A percentile compares a stretch with the other conserved stretches of the same genome.
Evolutionary conservation across 2,797 vertebrate species (phyloP).

Genomic region (Enteromius radiatus): DNA sequence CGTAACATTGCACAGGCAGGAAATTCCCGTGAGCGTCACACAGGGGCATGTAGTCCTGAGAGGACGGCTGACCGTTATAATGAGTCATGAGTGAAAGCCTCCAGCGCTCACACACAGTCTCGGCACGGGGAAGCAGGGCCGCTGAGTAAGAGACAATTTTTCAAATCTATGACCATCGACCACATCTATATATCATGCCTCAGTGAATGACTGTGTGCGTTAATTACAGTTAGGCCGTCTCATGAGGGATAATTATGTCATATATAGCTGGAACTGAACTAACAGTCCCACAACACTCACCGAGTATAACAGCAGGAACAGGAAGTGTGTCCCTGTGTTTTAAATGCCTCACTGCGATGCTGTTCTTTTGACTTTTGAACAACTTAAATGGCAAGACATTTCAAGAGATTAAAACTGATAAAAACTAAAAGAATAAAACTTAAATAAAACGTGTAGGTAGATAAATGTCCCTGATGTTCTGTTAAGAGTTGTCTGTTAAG

Average conservation of each 20-base stretch:
- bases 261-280: constrained; percentile 38
- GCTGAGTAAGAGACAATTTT: constrained; percentile 11
- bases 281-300: constrained; percentile 1
- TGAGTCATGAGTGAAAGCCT: constrained; percentile 43
- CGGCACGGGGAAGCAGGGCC: constrained; percentile 10
- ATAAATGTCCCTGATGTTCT: not conserved
- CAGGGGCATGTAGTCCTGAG: constrained; percentile 46
- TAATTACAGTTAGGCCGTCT: constrained; percentile 23
- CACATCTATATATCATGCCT: not conserved
- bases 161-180: not conserved
- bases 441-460: not conserved
- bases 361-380: not conserved
- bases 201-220: constrained; percentile 6
- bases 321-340: not conserved
- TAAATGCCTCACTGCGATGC: not conserved
- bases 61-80: constrained; percentile 25
- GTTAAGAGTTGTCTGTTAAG: not conserved
- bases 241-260: constrained; percentile 45
- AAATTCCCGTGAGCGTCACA: constrained; percentile 51
- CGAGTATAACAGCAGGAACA: not conserved
- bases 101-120: constrained; percentile 53
- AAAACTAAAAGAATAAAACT: not conserved
- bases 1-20: constrained; percentile 51
- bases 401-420: not conserved
- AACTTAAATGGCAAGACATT: not conserved